A percentile compares a stretch with the other conserved stretches of the same genome.
Evolutionary conservation across 2,113 vertebrate species (phyloP).

Genomic region (Perognathus longimembris): DNA sequence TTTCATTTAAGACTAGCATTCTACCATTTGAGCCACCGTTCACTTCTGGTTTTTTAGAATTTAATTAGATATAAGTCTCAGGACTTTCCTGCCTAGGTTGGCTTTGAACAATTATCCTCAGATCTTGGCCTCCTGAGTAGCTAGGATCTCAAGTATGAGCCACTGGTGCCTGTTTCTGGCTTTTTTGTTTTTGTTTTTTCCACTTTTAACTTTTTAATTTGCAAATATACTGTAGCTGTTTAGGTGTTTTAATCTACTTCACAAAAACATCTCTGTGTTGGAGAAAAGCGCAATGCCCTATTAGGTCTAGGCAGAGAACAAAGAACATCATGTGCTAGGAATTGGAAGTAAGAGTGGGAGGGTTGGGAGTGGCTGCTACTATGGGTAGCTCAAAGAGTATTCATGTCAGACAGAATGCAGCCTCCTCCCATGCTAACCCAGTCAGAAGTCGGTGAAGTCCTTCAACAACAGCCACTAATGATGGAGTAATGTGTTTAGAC

Average conservation of each 20-base stretch:
- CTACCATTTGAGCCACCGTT: no score
- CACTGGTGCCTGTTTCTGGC: no score
- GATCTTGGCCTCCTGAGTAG: no score
- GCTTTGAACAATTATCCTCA: no score
- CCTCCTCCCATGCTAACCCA: not conserved
- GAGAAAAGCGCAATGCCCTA: not conserved
- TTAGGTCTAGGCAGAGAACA: not conserved
- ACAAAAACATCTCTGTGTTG: conserved; percentile 28
- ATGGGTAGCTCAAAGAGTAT: not conserved
- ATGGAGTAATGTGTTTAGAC: conserved; percentile 27
- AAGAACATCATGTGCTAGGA: not conserved
- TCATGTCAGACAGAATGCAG: not conserved
- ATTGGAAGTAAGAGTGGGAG: not conserved
- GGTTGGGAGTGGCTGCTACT: not conserved
- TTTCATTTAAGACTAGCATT: no score
- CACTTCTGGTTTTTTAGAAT: no score
- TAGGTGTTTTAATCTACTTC: not conserved
- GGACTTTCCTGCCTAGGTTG: no score
- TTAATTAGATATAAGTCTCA: no score
- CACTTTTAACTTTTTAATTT: no score
- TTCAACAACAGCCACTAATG: not conserved
- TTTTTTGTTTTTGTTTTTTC: no score
- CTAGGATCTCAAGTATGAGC: no score
- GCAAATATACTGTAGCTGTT: not conserved
- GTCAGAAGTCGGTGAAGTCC: not conserved